Base-by-base conservation (phyloP, 2,113 vertebrate genomes). In the Eulemur macaco region DNA sequence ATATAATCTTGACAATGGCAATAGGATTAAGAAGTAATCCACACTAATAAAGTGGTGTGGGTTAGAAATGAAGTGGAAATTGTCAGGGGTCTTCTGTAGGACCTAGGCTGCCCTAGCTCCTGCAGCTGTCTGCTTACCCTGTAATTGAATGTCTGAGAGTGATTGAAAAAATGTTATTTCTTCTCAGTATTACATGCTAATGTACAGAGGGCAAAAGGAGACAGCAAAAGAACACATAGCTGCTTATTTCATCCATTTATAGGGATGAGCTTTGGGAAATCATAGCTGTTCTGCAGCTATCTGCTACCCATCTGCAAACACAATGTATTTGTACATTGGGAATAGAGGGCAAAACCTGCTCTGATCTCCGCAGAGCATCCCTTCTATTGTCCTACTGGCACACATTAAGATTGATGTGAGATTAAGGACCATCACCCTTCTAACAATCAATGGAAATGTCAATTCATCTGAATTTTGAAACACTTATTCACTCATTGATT, bases 391-490 rank as follows among this genome's bases (percentile, higher is more conserved):
- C 99, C 99, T 99, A 96, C 97, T 99, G 99, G 99, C 99, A 99
- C 99, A 99, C 99, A 99, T 99, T 99, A 99, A 99, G 99, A 99
- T 99, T 99, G 99, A 99, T 99, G 99, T 29, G 98, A 99, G 99
- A 99, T 99, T 99, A 99, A 99, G 99, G 99, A 98, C 98, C 98
- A 98, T 98, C 98, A 98, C 98, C 98, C 97, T 98, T 98, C 98
- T 98, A 98, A 98, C 98, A 99, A 99, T 99, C 99, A 98, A 99
- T 99, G 98, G 98, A 98, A 99, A 98, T 99, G 99, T 99, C 99
- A 99, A 99, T 98, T 99, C 98, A 98, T 99, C 99, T 99, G 98
- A 98, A 98, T 99, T 99, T 99, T 98, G 99, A 99, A 98, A 99
- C 99, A 99, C 97, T 98, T 98, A 98, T 98, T 98, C 98, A 98